phyloP scores from a whole-genome alignment of 2,888 invertebrate genomes.

The Lasius platythorax region DNA sequence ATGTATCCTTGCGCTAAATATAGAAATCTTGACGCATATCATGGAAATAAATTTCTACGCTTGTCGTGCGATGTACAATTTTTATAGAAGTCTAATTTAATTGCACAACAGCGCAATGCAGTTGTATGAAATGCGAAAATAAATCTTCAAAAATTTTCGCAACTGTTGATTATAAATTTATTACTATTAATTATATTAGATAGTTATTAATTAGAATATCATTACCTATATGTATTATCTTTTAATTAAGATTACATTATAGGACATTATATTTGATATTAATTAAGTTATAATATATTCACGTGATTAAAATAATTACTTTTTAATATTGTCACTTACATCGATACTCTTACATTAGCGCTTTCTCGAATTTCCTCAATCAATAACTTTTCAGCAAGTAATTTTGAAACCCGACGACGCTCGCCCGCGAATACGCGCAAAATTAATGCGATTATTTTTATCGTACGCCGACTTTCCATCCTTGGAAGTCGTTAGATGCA shows the following conservation, averaged over 20 bases:
- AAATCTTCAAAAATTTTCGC: background rate
- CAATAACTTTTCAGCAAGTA: background rate
- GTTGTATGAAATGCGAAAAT: background rate
- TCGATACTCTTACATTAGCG: background rate
- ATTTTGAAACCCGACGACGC: constrained; percentile 15
- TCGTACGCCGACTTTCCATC: constrained; percentile 49
- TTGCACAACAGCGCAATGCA: background rate
- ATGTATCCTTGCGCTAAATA: constrained; percentile 52
- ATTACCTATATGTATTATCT: background rate
- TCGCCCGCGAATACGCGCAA: background rate
- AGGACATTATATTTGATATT: background rate
- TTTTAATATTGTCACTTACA: background rate
- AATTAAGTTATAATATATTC: background rate
- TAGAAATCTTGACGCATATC: constrained; percentile 42
- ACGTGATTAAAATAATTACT: background rate
- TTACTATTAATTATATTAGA: background rate
- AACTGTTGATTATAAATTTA: background rate
- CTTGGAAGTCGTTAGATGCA: constrained; percentile 52
- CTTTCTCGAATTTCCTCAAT: background rate
- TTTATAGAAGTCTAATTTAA: background rate
- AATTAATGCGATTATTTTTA: constrained; percentile 51
- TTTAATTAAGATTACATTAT: background rate
- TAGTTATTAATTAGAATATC: background rate
- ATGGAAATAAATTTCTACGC: constrained; percentile 31
- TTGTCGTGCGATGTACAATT: background rate